Base-by-base conservation (phyloP, 2,888 invertebrate genomes). In the Nezara viridula region DNA sequence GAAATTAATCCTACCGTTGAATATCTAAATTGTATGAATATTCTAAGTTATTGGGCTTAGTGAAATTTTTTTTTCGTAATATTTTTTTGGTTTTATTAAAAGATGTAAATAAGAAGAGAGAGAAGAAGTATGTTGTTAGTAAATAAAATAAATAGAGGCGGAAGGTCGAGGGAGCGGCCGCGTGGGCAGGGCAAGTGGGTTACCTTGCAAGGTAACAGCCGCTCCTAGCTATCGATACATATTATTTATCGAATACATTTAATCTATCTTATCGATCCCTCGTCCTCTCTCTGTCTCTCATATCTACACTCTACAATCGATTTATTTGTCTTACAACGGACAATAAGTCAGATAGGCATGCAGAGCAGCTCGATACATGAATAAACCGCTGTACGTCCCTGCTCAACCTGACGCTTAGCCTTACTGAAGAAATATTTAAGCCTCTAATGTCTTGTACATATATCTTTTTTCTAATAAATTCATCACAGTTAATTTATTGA, bases 201-300 rank as follows among this genome's bases (percentile, higher is more conserved):
- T 77, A 77, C 77, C 77, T 77, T 77, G 77, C 77, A 77, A 77
- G 77, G 77, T 77, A 77, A 77, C 77, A 24, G 77, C 40, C 77
- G 40, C 77, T 77, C 77, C 60, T 60, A 27, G 27, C 60, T 27
- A 60, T 60, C 60, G 60, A 60, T 60, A 60, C 60, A 60, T 60
- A 60, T 60, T 60, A 60, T 27, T 60, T 60, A 60, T 60, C 60
- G 3, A 27, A 60, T 60, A 32, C 27, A 60, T 60, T 32, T 16
- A 32, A 60, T 60, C 27, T 60, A 60, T 60, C 60, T 60, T 60
- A 60, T 60, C 60, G 60, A 60, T 60, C 16, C 27, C 27, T 60
- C 60, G 9, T 9, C 60, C 52, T 24, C 52, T 32, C 27, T 9
- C 0, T 4, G n/a, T n/a, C n/a, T n/a, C 73, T 37, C 37, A 37